Evolutionary conservation across 1,140 invertebrate genomes (phyloP).

Genomic region (Hycleus phaleratus): DNA sequence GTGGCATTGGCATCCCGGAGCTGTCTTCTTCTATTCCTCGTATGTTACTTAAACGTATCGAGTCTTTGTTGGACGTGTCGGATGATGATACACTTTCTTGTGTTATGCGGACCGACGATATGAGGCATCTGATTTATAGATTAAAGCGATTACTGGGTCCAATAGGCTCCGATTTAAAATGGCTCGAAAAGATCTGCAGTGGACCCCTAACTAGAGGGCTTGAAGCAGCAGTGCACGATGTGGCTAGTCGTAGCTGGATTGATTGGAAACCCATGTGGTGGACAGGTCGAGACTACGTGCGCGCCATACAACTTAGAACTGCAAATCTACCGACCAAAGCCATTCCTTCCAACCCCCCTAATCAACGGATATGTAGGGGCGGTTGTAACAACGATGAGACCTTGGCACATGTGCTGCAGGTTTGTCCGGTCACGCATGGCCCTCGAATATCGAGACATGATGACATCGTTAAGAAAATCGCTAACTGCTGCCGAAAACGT

Average conservation of each 20-base stretch:
- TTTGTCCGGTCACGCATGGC: neutral
- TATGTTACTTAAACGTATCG: neutral
- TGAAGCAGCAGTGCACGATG: neutral
- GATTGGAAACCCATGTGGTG: constrained; percentile 3
- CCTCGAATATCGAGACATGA: constrained; percentile 13
- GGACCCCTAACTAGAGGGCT: neutral
- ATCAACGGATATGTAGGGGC: neutral
- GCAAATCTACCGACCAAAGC: constrained; percentile 16
- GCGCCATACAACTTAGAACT: constrained; percentile 18
- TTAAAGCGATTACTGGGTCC: too few relatives aligned
- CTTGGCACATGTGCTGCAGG: constrained; percentile 14
- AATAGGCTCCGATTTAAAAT: too few relatives aligned
- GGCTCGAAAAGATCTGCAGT: too few relatives aligned
- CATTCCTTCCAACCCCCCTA: constrained; percentile 6
- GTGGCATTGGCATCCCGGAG: constrained; percentile 19
- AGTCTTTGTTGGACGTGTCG: too few relatives aligned
- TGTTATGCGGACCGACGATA: too few relatives aligned
- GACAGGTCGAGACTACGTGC: constrained; percentile 15
- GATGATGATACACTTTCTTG: too few relatives aligned
- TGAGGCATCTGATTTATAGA: too few relatives aligned
- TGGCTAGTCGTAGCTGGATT: constrained; percentile 5
- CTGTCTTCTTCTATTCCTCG: neutral
- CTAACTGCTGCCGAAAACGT: neutral
- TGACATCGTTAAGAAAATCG: neutral
- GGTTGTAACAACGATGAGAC: constrained; percentile 9